phyloP scores from a whole-genome alignment of 2,797 vertebrate genomes.

The Tachyglossus aculeatus region DNA sequence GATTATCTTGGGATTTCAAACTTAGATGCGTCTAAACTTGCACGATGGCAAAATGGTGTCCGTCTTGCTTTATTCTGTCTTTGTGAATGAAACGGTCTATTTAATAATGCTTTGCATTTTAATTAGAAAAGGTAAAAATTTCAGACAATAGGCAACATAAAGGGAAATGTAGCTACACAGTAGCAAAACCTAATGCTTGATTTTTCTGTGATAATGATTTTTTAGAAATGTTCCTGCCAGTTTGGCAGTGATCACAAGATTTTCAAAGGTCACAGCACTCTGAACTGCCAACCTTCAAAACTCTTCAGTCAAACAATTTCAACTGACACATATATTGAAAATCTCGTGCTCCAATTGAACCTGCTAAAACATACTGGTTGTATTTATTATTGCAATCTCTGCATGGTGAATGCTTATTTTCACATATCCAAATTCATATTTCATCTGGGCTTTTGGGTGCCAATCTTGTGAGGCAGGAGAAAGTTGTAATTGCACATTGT shows the following conservation, averaged over 20 bases:
- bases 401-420: background rate
- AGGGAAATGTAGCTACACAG: background rate
- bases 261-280: background rate
- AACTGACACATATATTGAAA: background rate
- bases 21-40: too few species aligned
- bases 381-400: background rate
- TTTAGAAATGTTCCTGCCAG: background rate
- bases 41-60: too few species aligned
- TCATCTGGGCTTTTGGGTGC: background rate
- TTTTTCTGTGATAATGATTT: constrained; percentile 1
- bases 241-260: background rate
- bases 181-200: background rate
- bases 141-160: background rate
- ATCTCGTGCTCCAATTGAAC: background rate
- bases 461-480: too few species aligned
- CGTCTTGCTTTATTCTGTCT: too few species aligned
- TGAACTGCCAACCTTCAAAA: background rate
- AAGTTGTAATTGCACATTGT: too few species aligned
- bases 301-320: background rate
- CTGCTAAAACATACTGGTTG: background rate
- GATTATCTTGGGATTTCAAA: too few species aligned
- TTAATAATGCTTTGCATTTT: background rate
- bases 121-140: background rate
- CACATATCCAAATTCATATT: background rate
- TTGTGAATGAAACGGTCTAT: too few species aligned